Percentiles rank a stretch among this genome's conserved stretches.
phyloP scores from a whole-genome alignment of 2,888 invertebrate genomes.

The Agrochola circellaris region DNA sequence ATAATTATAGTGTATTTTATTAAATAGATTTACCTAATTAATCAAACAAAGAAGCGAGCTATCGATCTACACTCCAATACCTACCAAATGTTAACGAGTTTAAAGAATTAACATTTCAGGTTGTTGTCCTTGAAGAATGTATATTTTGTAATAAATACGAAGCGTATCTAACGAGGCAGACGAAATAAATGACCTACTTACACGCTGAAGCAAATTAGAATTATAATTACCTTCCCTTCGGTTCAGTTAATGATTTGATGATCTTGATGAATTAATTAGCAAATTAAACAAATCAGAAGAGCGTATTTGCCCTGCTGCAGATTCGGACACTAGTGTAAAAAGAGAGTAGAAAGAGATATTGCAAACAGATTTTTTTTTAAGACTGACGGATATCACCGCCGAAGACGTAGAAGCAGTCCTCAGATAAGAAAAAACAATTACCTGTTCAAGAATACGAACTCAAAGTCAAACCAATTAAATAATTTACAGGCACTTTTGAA shows the following conservation, averaged over 20 bases:
- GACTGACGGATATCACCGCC: too few relatives aligned
- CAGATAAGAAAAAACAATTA: not conserved
- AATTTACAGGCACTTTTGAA: too few relatives aligned
- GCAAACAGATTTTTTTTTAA: not conserved
- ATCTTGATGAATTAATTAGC: constrained; percentile 4
- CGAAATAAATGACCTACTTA: constrained; percentile 23
- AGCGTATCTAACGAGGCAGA: constrained; percentile 40
- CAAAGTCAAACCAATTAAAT: too few relatives aligned
- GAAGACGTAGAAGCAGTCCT: not conserved
- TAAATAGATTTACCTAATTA: too few relatives aligned
- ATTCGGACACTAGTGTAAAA: not conserved
- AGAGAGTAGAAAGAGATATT: not conserved
- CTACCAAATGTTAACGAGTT: not conserved
- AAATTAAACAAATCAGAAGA: not conserved
- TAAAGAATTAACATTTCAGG: constrained; percentile 24
- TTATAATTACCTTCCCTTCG: constrained; percentile 32
- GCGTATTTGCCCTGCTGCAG: not conserved
- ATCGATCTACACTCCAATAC: not conserved
- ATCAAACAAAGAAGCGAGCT: not conserved
- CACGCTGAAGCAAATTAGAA: constrained; percentile 27
- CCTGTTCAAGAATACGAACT: too few relatives aligned
- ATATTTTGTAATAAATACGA: not conserved
- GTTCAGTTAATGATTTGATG: constrained; percentile 9
- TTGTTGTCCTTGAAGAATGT: constrained; percentile 26
- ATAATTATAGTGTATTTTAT: too few relatives aligned